Evolutionary conservation across 1,140 invertebrate species (phyloP).

Genomic region (Conopomorpha cramerella): DNA sequence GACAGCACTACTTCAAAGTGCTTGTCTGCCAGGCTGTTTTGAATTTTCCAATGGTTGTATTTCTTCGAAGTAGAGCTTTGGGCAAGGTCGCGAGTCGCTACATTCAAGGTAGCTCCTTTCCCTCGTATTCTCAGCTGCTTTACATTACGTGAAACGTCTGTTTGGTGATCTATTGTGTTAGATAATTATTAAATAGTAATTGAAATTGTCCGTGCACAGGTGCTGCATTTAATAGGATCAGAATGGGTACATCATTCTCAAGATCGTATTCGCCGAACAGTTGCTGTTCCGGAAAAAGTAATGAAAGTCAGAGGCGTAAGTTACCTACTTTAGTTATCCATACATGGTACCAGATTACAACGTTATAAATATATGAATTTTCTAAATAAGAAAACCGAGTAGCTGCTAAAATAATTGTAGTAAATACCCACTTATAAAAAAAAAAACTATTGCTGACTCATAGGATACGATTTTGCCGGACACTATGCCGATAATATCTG

Average conservation of each 20-base stretch:
- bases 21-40: no score
- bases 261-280: slow-evolving; percentile 60
- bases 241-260: slow-evolving; percentile 50
- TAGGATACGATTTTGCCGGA: no score
- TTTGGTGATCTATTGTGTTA: background rate
- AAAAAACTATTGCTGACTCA: no score
- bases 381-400: no score
- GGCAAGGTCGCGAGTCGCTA: slow-evolving; percentile 21
- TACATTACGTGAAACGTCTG: no score
- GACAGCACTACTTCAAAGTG: no score
- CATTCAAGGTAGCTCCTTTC: slow-evolving; percentile 39
- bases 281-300: slow-evolving; percentile 12
- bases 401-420: no score
- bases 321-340: slow-evolving; percentile 2
- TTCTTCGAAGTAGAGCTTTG: slow-evolving; percentile 15
- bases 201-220: slow-evolving; percentile 6
- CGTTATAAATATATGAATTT: no score
- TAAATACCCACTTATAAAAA: no score
- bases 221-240: slow-evolving; percentile 8
- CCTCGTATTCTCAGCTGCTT: slow-evolving; percentile 5
- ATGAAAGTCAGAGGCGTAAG: slow-evolving; percentile 26
- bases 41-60: slow-evolving; percentile 3
- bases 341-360: no score
- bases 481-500: no score
- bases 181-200: slow-evolving; percentile 1